Conservation (phyloP, 2,888 invertebrate species). For the Dryadula phaetusa region DNA sequence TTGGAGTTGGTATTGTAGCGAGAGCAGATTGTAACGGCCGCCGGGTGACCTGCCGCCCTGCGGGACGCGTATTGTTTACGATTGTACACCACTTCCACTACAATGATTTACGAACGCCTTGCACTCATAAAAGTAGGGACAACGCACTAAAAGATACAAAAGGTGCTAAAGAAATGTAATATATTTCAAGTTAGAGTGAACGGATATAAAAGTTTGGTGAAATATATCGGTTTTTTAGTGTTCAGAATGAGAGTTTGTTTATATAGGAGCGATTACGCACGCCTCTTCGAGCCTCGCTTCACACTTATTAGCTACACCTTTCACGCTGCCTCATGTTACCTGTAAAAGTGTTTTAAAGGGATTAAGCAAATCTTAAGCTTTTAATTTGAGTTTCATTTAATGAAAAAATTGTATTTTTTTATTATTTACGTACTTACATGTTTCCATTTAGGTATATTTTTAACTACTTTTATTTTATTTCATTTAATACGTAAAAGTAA, state of each 20-base stretch:
- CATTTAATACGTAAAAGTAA: neutral
- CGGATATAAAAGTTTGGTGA: constrained; percentile 82
- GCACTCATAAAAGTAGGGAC: constrained; percentile 81
- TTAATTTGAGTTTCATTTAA: constrained; percentile 14
- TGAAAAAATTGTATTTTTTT: neutral
- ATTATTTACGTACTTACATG: neutral
- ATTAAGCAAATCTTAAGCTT: neutral
- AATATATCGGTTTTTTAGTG: constrained; percentile 83
- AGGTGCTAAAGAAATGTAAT: constrained; percentile 83
- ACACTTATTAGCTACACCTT: constrained; percentile 44
- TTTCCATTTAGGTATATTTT: too few relatives aligned
- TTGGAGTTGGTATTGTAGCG: constrained; percentile 23
- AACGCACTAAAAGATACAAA: constrained; percentile 83
- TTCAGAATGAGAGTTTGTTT: constrained; percentile 78
- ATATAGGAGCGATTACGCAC: constrained; percentile 74
- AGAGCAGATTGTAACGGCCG: constrained; percentile 40
- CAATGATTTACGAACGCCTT: constrained; percentile 82
- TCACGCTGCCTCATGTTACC: constrained; percentile 29
- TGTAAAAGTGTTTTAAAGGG: constrained; percentile 14
- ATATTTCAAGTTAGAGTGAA: constrained; percentile 80
- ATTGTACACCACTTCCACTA: constrained; percentile 79
- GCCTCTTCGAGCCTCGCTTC: constrained; percentile 62
- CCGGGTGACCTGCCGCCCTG: constrained; percentile 52
- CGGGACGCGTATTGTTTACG: constrained; percentile 76
- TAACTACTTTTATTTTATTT: neutral